Base-by-base conservation (phyloP, 2,888 invertebrate species). In the Cataglyphis albicans region DNA sequence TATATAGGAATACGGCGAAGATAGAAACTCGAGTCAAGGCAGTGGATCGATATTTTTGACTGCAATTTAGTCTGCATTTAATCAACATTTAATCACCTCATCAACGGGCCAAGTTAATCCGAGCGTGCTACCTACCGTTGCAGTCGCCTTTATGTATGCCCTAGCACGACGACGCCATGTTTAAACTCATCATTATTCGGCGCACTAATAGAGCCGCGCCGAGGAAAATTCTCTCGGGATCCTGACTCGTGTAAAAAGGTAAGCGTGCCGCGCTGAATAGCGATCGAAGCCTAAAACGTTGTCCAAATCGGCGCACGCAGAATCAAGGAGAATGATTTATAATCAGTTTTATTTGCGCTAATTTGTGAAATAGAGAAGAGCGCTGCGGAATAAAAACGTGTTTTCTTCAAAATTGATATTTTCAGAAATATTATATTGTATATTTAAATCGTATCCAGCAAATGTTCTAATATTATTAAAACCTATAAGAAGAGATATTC, bases 11-110 rank as follows among this genome's bases (percentile, higher is more conserved):
- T 64, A 67, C 67, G 70, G 18, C 35, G 55, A 72, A 65, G 80
- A 32, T n/a, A 64, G 41, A 72, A 76, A 73, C 57, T 10, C 84
- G 84, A 85, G 89, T 82, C 84, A 87, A 90, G 90, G 88, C 78
- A 82, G 76, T 82, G 84, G 90, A 92, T 92, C 92, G 91, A 92
- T 93, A 93, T 92, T 93, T 93, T 93, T 92, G 91, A 91, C 91
- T 92, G 91, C 91, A 93, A 93, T 92, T 93, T 92, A 92, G 92
- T 91, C 90, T 87, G 89, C 90, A 91, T 93, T 93, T 93, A 93
- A 93, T 94, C 92, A 93, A 93, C 92, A 92, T 93, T 93, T 93
- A 93, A 94, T 94, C 93, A 91, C 91, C 91, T 91, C 92, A 92
- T 93, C 92, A 91, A 91, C 92, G 89, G 86, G 84, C 90, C 90